Conservation (phyloP, 2,797 vertebrate species). For the Micropoecilia bifurca region DNA sequence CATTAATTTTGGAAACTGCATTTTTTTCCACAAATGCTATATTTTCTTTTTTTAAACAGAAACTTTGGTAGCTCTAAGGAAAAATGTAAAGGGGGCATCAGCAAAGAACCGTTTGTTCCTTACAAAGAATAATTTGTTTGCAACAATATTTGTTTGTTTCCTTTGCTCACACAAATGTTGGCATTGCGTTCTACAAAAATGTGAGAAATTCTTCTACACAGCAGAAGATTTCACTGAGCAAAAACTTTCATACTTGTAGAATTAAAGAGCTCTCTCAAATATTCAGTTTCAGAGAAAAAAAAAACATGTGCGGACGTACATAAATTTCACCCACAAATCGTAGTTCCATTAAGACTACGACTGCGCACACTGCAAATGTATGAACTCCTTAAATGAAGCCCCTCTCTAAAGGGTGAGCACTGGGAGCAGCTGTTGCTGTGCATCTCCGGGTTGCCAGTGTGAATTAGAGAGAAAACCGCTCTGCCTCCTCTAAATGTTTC, state of each 20-base stretch:
- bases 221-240: slow-evolving; percentile 3
- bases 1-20: not conserved
- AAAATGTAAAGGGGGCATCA: slow-evolving; percentile 31
- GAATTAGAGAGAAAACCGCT: slow-evolving; percentile 80
- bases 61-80: too few species aligned
- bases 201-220: slow-evolving; percentile 28
- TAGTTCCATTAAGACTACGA: slow-evolving; percentile 2
- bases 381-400: slow-evolving; percentile 30
- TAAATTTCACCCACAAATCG: not conserved
- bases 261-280: not conserved
- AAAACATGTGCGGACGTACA: not conserved
- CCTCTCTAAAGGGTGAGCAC: slow-evolving; percentile 50
- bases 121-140: slow-evolving; percentile 47
- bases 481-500: slow-evolving; percentile 85
- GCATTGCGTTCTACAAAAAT: slow-evolving; percentile 51
- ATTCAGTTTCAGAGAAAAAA: not conserved
- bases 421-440: slow-evolving; percentile 75
- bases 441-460: slow-evolving; percentile 71
- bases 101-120: slow-evolving; percentile 44
- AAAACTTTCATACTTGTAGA: slow-evolving; percentile 13
- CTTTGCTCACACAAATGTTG: slow-evolving; percentile 28
- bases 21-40: not conserved
- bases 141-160: slow-evolving; percentile 63
- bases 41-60: not conserved
- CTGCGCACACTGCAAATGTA: not conserved